Percentiles rank a stretch among this genome's conserved stretches.
phyloP scores from a whole-genome alignment of 2,113 vertebrate genomes.

The Phyllostomus discolor region DNA sequence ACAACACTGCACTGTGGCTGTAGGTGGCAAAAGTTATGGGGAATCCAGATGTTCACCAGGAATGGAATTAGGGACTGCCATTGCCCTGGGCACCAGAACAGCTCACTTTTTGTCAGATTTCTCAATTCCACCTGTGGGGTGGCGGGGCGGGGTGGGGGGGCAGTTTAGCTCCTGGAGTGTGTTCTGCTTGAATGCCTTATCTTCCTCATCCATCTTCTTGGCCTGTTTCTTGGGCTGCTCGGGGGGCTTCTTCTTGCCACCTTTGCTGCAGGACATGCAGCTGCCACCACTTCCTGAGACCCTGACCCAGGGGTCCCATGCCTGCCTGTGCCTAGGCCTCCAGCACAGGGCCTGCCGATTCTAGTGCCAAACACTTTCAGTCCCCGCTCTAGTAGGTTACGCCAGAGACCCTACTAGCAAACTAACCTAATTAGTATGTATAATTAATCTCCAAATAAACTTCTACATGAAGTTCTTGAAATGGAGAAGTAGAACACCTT shows the following conservation, averaged over 20 bases:
- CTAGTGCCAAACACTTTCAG: not conserved
- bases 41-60: not conserved
- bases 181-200: not conserved
- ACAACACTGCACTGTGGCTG: not conserved
- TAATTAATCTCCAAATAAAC: not conserved
- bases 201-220: not conserved
- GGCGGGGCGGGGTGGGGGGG: no score
- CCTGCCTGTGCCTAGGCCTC: not conserved
- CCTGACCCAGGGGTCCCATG: not conserved
- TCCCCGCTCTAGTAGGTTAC: not conserved
- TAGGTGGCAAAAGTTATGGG: not conserved
- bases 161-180: not conserved
- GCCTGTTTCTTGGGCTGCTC: not conserved
- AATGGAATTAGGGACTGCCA: not conserved
- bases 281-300: not conserved
- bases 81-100: not conserved
- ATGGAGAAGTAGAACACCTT: not conserved
- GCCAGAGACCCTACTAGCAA: not conserved
- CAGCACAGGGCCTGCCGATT: not conserved
- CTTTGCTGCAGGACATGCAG: not conserved
- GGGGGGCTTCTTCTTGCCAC: not conserved
- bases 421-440: not conserved
- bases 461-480: not conserved
- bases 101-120: not conserved
- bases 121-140: not conserved